phyloP scores from a whole-genome alignment of 1,140 invertebrate genomes.

The Papilio glaucus region DNA sequence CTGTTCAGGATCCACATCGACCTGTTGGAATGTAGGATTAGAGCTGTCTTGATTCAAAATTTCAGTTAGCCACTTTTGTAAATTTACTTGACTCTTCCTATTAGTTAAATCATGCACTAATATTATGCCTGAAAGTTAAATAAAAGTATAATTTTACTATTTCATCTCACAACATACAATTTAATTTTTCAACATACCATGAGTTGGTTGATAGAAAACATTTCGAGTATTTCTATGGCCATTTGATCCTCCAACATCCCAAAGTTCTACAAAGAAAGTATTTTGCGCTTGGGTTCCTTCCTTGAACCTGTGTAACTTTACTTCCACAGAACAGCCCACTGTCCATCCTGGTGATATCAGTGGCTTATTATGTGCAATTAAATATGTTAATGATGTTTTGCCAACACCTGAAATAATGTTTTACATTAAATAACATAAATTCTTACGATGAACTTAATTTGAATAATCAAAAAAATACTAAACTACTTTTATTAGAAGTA shows the following conservation, averaged over 20 bases:
- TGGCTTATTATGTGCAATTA: slow-evolving; percentile 94
- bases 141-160: slow-evolving; percentile 25
- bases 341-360: slow-evolving; percentile 95
- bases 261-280: slow-evolving; percentile 97
- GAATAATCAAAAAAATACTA: too few species aligned
- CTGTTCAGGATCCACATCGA: slow-evolving; percentile 95
- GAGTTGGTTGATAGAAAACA: slow-evolving; percentile 96
- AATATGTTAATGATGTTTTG: slow-evolving; percentile 96
- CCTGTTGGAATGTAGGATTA: slow-evolving; percentile 76
- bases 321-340: slow-evolving; percentile 97
- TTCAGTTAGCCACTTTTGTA: slow-evolving; percentile 96
- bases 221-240: slow-evolving; percentile 95
- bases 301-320: slow-evolving; percentile 97
- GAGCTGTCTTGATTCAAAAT: slow-evolving; percentile 91
- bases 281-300: slow-evolving; percentile 96
- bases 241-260: slow-evolving; percentile 97
- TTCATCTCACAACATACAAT: neutral
- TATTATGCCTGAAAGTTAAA: slow-evolving; percentile 89
- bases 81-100: slow-evolving; percentile 96
- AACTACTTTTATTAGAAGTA: too few species aligned
- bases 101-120: slow-evolving; percentile 98
- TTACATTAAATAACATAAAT: slow-evolving; percentile 4
- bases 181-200: slow-evolving; percentile 86
- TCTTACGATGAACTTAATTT: neutral
- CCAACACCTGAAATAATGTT: slow-evolving; percentile 90